A percentile compares a stretch with the other conserved stretches of the same genome.
Conservation (phyloP, 2,888 invertebrate species). For the Noctua janthina region DNA sequence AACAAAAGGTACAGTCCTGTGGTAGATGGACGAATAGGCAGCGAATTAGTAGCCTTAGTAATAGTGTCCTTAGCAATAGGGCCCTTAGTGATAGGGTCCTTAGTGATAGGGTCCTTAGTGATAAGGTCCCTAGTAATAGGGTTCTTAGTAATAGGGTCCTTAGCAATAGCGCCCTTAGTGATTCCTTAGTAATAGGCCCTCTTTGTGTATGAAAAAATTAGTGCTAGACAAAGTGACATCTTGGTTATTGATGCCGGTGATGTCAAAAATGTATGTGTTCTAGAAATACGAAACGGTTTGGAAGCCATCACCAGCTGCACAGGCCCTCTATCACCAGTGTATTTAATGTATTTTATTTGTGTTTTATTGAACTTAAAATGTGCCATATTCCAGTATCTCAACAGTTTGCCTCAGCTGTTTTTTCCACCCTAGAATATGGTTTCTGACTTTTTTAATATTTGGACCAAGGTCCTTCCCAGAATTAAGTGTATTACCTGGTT, state of each 20-base stretch:
- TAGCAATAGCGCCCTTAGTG: background rate
- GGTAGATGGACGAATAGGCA: background rate
- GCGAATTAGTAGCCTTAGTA: background rate
- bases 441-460: background rate
- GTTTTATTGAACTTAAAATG: background rate
- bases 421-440: background rate
- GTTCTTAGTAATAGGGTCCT: background rate
- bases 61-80: background rate
- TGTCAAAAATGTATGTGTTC: background rate
- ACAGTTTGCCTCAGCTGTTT: background rate
- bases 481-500: conserved; percentile 67
- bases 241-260: background rate
- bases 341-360: background rate
- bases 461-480: background rate
- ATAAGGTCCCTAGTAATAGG: background rate
- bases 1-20: background rate
- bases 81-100: background rate
- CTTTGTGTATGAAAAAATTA: background rate
- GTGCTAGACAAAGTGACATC: background rate
- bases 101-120: background rate
- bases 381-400: background rate
- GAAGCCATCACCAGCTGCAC: background rate
- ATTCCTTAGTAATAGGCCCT: background rate
- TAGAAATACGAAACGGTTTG: background rate
- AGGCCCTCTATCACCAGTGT: background rate